Evolutionary conservation across 2,797 vertebrate genomes (phyloP).

Genomic region (Periophthalmus magnuspinnatus): DNA sequence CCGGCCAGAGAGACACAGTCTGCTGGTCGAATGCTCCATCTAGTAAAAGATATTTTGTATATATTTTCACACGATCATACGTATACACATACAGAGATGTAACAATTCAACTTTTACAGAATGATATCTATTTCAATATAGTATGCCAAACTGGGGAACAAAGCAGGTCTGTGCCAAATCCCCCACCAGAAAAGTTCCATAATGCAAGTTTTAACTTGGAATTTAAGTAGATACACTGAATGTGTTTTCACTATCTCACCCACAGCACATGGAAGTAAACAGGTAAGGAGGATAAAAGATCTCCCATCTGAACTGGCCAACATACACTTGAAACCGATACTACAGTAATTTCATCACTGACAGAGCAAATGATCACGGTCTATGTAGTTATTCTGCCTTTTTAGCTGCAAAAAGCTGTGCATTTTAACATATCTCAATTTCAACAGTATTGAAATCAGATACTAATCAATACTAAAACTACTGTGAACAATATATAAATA

Average conservation of each 20-base stretch:
- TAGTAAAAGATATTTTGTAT: conserved; percentile 12
- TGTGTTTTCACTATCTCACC: neutral
- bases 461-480: no score
- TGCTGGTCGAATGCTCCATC: conserved; percentile 56
- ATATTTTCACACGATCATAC: neutral
- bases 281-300: neutral
- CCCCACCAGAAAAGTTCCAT: no score
- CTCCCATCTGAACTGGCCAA: neutral
- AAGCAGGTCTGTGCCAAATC: no score
- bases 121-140: no score
- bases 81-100: no score
- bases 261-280: neutral
- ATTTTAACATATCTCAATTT: neutral
- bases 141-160: no score
- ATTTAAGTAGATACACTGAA: neutral
- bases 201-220: neutral
- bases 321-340: neutral
- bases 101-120: no score
- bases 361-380: no score
- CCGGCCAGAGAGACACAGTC: conserved; percentile 60
- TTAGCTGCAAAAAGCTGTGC: neutral
- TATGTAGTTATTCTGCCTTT: neutral
- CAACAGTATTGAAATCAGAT: no score
- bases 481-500: no score
- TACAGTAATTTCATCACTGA: neutral